phyloP scores from a whole-genome alignment of 2,113 vertebrate genomes.

The Leucosticte australis region DNA sequence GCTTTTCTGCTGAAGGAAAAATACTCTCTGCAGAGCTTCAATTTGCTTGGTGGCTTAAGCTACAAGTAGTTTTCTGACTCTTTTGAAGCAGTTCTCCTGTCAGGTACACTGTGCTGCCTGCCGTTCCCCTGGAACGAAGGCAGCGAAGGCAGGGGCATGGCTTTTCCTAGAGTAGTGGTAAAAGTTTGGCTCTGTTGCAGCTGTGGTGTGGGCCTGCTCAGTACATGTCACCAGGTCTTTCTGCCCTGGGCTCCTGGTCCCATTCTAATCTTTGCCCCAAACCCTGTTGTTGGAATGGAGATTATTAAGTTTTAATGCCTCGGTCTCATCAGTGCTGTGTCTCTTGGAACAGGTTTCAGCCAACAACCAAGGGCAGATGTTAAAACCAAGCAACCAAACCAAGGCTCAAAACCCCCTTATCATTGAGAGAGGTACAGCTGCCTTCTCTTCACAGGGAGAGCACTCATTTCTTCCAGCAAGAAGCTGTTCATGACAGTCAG shows the following conservation, averaged over 20 bases:
- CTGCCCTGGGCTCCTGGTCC: not conserved
- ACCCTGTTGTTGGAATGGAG: not conserved
- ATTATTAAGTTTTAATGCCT: not conserved
- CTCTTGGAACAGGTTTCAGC: not conserved
- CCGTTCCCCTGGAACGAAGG: not conserved
- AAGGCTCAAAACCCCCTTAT: not conserved
- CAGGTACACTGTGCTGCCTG: not conserved
- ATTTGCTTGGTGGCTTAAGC: not conserved
- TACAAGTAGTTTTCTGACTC: not conserved
- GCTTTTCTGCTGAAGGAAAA: not conserved
- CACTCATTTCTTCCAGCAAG: not conserved
- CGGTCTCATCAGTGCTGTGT: not conserved
- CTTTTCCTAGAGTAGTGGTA: fast-evolving
- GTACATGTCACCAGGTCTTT: not conserved
- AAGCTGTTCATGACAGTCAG: not conserved
- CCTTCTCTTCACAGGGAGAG: not conserved
- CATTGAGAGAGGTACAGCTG: not conserved
- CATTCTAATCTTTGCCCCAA: not conserved
- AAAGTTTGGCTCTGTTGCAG: not conserved
- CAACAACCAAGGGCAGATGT: not conserved
- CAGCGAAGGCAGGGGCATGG: not conserved
- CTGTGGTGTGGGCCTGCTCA: not conserved
- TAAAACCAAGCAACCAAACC: not conserved
- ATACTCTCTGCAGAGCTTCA: not conserved
- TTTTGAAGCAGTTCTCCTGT: not conserved